These are phyloP conservation scores for Rhegmatorhina hoffmannsi DNA, from an alignment of 2,113 vertebrate genomes.

Conservation along the genomic window DNA sequence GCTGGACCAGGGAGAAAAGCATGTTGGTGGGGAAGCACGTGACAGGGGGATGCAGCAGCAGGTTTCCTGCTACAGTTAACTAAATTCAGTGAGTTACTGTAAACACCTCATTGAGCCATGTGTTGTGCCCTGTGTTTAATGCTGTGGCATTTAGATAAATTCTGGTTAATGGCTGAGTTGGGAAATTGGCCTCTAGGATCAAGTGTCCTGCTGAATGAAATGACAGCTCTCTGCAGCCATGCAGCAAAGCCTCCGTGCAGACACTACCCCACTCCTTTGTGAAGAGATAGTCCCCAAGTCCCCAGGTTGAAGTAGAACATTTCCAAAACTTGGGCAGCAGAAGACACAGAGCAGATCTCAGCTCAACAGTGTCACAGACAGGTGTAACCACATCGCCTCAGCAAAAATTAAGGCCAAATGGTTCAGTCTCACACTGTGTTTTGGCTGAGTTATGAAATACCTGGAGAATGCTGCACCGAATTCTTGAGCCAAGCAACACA, in stretches of 20 bases:
- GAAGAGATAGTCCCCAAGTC: not conserved
- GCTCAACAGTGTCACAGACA: not conserved
- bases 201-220: not conserved
- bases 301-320: not conserved
- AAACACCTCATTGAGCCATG: not conserved
- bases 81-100: not conserved
- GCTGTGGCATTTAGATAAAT: not conserved
- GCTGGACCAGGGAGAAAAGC: not conserved
- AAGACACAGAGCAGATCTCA: not conserved
- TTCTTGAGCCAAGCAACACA: not conserved
- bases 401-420: not conserved
- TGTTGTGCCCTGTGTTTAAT: not conserved
- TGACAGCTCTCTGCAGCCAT: not conserved
- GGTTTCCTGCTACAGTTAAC: not conserved
- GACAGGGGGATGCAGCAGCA: not conserved
- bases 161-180: not conserved
- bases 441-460: not conserved
- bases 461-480: fast-evolving
- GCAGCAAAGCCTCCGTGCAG: not conserved
- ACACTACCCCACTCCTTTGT: not conserved
- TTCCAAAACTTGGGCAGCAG: not conserved
- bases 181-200: not conserved
- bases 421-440: not conserved
- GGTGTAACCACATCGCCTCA: not conserved
- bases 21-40: not conserved